phyloP scores from a whole-genome alignment of 2,888 invertebrate species.

The Ormyrus labotus region DNA sequence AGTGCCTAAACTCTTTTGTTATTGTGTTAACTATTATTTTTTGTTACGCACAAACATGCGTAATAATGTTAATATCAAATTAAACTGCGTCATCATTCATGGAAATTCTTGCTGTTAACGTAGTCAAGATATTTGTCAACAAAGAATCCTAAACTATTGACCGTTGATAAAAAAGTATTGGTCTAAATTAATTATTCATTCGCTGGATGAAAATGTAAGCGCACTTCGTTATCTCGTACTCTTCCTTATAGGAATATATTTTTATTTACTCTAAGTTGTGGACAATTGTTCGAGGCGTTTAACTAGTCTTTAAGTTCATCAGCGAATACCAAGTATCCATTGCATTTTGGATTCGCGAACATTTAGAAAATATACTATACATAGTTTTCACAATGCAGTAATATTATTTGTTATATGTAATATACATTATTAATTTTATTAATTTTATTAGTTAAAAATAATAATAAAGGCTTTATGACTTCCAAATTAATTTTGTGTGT shows the following conservation, averaged over 20 bases:
- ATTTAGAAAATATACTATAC: slow-evolving; percentile 55
- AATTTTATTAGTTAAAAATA: slow-evolving; percentile 55
- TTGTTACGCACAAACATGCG: slow-evolving; percentile 50
- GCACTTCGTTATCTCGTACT: slow-evolving; percentile 41
- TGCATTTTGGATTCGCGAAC: slow-evolving; percentile 46
- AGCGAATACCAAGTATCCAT: slow-evolving; percentile 46
- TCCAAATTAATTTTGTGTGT: slow-evolving; percentile 34
- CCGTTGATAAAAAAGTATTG: slow-evolving; percentile 40
- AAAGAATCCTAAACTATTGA: slow-evolving; percentile 38
- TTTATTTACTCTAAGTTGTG: slow-evolving; percentile 36
- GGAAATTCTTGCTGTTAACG: slow-evolving; percentile 33
- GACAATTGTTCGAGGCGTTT: slow-evolving; percentile 56
- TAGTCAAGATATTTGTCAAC: slow-evolving; percentile 32
- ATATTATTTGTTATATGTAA: slow-evolving; percentile 59
- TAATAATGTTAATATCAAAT: slow-evolving; percentile 39
- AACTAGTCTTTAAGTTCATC: slow-evolving; percentile 60
- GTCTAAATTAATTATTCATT: slow-evolving; percentile 45
- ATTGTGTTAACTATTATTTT: slow-evolving; percentile 31
- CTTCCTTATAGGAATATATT: slow-evolving; percentile 36
- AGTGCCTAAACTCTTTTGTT: slow-evolving; percentile 51
- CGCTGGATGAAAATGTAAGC: slow-evolving; percentile 50
- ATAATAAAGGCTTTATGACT: slow-evolving; percentile 58
- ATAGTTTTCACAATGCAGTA: slow-evolving; percentile 54
- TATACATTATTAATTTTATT: slow-evolving; percentile 52
- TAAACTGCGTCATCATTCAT: slow-evolving; percentile 17